Evolutionary conservation across 30 jellyfish, hydroid and myxozoan species (phyloP).

Genomic region (Aurelia aurita complex sp. Pacific): DNA sequence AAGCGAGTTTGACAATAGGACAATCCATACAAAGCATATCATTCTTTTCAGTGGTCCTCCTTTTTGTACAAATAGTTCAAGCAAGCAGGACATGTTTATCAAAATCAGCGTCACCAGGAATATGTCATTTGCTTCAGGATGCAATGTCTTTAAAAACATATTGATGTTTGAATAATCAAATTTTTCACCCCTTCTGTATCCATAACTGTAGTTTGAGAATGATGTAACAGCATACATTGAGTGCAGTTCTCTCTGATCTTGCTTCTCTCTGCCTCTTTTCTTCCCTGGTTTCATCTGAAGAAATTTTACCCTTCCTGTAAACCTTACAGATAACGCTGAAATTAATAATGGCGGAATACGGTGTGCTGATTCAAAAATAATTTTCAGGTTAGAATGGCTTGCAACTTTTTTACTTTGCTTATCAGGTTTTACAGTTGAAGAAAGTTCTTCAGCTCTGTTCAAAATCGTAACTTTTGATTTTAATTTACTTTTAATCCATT

Average conservation of each 20-base stretch:
- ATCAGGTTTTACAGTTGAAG: not conserved
- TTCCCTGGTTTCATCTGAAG: conserved; percentile 53
- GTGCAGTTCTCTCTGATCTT: not conserved
- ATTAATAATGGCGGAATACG: conserved; percentile 70
- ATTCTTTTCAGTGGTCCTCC: conserved; percentile 96
- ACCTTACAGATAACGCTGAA: conserved; percentile 88
- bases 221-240: conserved; percentile 39
- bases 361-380: conserved; percentile 50
- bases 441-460: conserved; percentile 33
- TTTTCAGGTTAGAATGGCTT: conserved; percentile 23
- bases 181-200: conserved; percentile 73
- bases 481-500: conserved; percentile 78
- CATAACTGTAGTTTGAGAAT: conserved; percentile 74
- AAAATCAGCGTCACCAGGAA: conserved; percentile 64
- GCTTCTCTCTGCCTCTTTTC: not conserved
- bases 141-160: conserved; percentile 79
- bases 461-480: conserved; percentile 57
- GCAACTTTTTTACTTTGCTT: not conserved
- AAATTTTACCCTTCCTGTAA: conserved; percentile 88
- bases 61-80: conserved; percentile 84
- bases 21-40: conserved; percentile 79
- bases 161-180: conserved; percentile 72
- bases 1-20: conserved; percentile 59
- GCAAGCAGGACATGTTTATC: conserved; percentile 82
- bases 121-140: conserved; percentile 94